A percentile compares a stretch with the other conserved stretches of the same genome.
phyloP scores from a whole-genome alignment of 2,888 invertebrate genomes.

The Rhagonycha fulva region DNA sequence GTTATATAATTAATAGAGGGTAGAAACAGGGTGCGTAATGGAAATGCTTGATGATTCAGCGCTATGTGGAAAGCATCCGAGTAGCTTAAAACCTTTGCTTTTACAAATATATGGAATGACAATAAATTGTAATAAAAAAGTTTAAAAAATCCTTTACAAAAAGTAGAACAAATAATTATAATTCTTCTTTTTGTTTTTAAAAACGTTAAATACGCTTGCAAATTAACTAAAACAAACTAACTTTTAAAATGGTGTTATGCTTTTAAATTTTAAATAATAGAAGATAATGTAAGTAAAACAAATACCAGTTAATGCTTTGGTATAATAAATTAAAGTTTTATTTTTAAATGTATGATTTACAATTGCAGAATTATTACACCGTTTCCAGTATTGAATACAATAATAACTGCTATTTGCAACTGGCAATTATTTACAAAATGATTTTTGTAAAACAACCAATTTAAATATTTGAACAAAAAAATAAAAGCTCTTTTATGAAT shows the following conservation, averaged over 20 bases:
- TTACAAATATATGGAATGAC: constrained; percentile 7
- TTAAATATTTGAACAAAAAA: not conserved
- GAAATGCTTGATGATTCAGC: constrained; percentile 29
- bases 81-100: constrained; percentile 12
- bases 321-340: not conserved
- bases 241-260: not conserved
- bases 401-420: not conserved
- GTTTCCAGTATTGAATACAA: not conserved
- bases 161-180: not conserved
- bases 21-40: constrained; percentile 28
- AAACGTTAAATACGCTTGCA: not conserved
- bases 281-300: not conserved
- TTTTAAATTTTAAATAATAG: not conserved
- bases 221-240: not conserved
- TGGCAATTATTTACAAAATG: not conserved
- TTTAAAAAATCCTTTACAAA: not conserved
- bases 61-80: constrained; percentile 22
- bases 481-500: not conserved
- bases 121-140: not conserved
- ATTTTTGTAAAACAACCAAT: not conserved
- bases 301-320: not conserved
- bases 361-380: not conserved
- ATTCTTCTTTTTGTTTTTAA: not conserved
- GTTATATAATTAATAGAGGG: constrained; percentile 30
- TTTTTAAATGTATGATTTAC: not conserved